Evolutionary conservation across 1,140 invertebrate genomes (phyloP), one percentile per base, ranked within the genome.

Genomic region (Drosophila prosaltans): DNA sequence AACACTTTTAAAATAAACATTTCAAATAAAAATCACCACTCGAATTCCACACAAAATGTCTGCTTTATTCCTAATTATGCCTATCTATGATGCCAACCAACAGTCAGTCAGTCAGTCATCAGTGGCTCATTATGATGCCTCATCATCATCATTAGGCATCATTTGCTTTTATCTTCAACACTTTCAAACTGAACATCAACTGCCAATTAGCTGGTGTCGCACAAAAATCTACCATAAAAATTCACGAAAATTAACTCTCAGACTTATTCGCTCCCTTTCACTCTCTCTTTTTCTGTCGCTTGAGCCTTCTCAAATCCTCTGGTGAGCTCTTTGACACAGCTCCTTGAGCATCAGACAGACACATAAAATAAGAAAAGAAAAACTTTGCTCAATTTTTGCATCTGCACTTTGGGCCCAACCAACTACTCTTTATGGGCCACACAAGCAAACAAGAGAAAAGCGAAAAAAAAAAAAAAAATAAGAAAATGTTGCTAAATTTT

Each of bases 361-460:
- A 51, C 21, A 51, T 51, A 51, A 51, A 26, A 51, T 85, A 69
- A 79, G 71, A 78, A 45, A 36, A 36, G 32, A 36, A 66, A 60
- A 76, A 63, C 57, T 78, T 85, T 78, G 64, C 40, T 64, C 65
- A 76, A 81, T 79, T 78, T 62, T 60, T 54, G 55, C 74, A 41
- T 26, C 54, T 32, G 66, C 71, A 58, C 74, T 85, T 88, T 83
- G 80, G 82, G 64, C 55, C 74, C 61, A 72, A 16, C 16, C 74
- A 65, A 72, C 80, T 89, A 80, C 65, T 83, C 65, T 83, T 88
- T 78, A 83, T 78, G 80, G 43, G 45, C 16, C 6, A 48, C 45
- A 48, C 32, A 36, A 36, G 6, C 32, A 36, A 36, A 36, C 32
- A 36, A 36, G 4, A 36, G 4, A 2, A 4, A 16, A 16, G 16